These are phyloP conservation scores for Monoplex corrugatus DNA, from an alignment of 2,888 invertebrate species.

Conservation along the genomic window DNA sequence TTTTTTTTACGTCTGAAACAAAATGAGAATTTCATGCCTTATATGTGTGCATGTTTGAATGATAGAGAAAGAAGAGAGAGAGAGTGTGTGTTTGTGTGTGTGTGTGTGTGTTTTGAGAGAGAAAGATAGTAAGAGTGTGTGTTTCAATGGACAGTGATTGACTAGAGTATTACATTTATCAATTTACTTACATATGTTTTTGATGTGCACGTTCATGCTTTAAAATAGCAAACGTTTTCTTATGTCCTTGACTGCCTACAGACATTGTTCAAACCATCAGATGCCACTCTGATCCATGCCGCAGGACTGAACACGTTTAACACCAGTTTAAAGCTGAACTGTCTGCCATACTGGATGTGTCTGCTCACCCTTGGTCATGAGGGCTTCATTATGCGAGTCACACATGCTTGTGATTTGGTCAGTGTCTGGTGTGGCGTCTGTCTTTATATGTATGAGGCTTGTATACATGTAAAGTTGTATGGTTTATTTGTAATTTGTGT, in stretches of 20 bases:
- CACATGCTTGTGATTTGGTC: conserved; percentile 88
- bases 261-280: conserved; percentile 81
- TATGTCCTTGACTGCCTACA: conserved; percentile 60
- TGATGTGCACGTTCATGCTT: too few species aligned
- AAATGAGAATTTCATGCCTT: too few species aligned
- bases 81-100: too few species aligned
- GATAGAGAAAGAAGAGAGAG: too few species aligned
- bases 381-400: conserved; percentile 87
- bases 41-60: too few species aligned
- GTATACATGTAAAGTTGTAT: not conserved
- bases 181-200: too few species aligned
- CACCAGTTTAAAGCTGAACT: conserved; percentile 86
- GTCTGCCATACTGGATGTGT: conserved; percentile 92
- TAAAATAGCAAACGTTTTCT: too few species aligned
- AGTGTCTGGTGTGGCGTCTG: conserved; percentile 48
- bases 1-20: too few species aligned
- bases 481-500: not conserved
- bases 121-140: too few species aligned
- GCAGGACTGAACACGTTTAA: conserved; percentile 85
- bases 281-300: conserved; percentile 77
- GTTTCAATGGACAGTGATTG: too few species aligned
- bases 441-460: not conserved
- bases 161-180: too few species aligned
- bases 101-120: too few species aligned
- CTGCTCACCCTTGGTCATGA: conserved; percentile 85